Evolutionary conservation across 2,888 invertebrate species (phyloP).

Genomic region (Rosalia funebris): DNA sequence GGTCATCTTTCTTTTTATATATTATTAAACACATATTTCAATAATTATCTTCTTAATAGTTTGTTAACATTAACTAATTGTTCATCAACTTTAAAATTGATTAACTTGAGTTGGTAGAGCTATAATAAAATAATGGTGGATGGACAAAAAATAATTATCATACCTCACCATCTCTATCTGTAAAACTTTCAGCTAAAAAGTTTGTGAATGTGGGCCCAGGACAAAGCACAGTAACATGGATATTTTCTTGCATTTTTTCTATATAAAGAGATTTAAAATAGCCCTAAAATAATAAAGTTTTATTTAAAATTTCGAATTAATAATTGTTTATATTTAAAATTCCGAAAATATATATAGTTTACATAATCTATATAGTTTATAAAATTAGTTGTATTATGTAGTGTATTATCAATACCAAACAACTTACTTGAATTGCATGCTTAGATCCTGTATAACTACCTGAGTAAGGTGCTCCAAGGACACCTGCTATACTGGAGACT

Average conservation of each 20-base stretch:
- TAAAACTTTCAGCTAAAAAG: conserved; percentile 75
- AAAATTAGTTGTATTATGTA: no score
- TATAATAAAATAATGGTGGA: no score
- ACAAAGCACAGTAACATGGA: conserved; percentile 75
- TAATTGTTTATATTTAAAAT: neutral
- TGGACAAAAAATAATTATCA: no score
- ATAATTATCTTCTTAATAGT: no score
- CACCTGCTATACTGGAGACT: conserved; percentile 79
- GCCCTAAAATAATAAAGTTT: conserved; percentile 67
- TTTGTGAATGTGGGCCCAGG: conserved; percentile 82
- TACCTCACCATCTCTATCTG: conserved; percentile 71
- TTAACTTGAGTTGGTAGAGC: no score
- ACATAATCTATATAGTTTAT: no score
- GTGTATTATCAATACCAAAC: no score
- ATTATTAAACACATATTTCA: no score
- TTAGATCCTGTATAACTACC: conserved; percentile 79
- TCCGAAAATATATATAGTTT: no score
- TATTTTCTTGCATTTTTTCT: conserved; percentile 70
- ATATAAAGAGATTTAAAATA: conserved; percentile 74
- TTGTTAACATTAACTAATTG: no score
- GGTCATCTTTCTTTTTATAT: no score
- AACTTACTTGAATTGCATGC: conserved; percentile 78
- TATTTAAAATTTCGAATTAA: conserved; percentile 4
- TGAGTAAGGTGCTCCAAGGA: conserved; percentile 74
- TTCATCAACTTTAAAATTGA: no score